A percentile compares a stretch with the other conserved stretches of the same genome.
Evolutionary conservation across 1,140 invertebrate genomes (phyloP).

Genomic region (Daktulosphaira vitifoliae): DNA sequence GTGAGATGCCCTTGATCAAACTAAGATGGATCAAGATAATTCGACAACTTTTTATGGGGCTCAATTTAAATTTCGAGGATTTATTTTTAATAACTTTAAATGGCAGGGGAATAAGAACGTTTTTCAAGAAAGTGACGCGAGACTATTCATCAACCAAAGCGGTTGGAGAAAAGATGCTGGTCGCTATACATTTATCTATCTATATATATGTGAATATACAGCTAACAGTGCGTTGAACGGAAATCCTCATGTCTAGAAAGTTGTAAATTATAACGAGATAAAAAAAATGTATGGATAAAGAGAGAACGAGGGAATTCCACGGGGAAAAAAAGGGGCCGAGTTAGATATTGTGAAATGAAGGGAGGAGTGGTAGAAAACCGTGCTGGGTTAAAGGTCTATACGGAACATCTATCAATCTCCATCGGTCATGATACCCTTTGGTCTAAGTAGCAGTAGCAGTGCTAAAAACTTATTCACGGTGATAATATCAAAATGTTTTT

Average conservation of each 20-base stretch:
- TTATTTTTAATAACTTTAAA: slow-evolving; percentile 12
- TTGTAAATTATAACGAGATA: slow-evolving; percentile 28
- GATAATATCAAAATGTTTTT: slow-evolving; percentile 28
- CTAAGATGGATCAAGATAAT: too few species aligned
- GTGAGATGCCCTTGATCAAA: too few species aligned
- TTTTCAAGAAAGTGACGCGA: too few species aligned
- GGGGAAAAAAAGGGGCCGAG: too few species aligned
- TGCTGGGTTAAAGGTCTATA: slow-evolving; percentile 18
- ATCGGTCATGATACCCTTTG: not conserved
- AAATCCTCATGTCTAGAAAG: slow-evolving; percentile 22
- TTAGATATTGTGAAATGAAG: not conserved
- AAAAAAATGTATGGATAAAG: not conserved
- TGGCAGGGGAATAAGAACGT: not conserved
- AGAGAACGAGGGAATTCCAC: not conserved
- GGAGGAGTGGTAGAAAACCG: not conserved
- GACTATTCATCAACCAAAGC: not conserved
- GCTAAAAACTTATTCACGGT: slow-evolving; percentile 2
- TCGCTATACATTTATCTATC: not conserved
- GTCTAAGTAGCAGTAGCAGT: not conserved
- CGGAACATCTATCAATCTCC: slow-evolving; percentile 20
- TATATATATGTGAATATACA: not conserved
- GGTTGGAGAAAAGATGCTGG: not conserved
- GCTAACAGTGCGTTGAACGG: not conserved
- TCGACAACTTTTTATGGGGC: too few species aligned
- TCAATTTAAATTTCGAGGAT: too few species aligned